phyloP scores from a whole-genome alignment of 2,888 invertebrate species.

The Apodemia mormo region DNA sequence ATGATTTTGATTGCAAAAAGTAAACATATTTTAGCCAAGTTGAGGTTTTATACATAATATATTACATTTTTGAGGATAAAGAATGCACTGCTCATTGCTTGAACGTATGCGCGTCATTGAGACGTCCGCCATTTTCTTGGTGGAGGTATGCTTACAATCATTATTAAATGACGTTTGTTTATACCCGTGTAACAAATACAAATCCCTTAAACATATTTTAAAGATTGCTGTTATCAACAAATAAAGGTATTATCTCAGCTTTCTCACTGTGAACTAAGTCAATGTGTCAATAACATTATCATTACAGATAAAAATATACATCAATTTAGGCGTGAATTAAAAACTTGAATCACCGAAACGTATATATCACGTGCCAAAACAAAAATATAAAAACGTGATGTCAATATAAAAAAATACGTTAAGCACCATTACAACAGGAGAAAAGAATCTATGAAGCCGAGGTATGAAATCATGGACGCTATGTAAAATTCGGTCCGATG shows the following conservation, averaged over 20 bases:
- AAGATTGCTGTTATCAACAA: not conserved
- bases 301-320: not conserved
- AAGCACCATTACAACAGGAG: slow-evolving; percentile 59
- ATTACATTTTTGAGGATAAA: no score
- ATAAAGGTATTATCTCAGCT: not conserved
- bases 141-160: no score
- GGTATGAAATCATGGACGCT: slow-evolving; percentile 51
- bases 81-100: no score
- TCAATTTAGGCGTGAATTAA: not conserved
- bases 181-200: no score
- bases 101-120: no score
- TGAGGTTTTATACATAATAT: no score
- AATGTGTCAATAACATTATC: not conserved
- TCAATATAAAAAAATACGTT: slow-evolving; percentile 15
- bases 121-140: no score
- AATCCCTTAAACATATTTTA: no score
- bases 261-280: not conserved
- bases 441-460: slow-evolving; percentile 7
- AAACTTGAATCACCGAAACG: not conserved
- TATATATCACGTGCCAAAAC: not conserved
- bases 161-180: no score
- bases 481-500: slow-evolving; percentile 62
- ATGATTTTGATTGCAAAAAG: no score
- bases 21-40: no score
- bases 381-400: slow-evolving; percentile 9